Percentiles rank a stretch among this genome's conserved stretches.
Conservation (phyloP, 2,888 invertebrate genomes). For the Odontothrips loti region DNA sequence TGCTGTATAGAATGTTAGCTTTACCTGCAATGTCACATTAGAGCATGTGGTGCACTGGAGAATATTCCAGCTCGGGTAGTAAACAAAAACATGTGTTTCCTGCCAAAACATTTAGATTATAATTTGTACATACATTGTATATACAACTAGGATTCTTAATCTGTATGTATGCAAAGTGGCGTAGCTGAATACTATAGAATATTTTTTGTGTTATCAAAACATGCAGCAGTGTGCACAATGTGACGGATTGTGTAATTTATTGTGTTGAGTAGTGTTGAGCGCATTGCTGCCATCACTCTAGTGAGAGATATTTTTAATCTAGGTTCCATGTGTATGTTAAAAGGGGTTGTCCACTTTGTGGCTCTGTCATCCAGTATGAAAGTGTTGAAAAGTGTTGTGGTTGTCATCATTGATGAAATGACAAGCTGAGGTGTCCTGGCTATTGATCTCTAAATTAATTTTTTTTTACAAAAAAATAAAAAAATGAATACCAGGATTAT, state of each 20-base stretch:
- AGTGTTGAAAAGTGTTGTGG: neutral
- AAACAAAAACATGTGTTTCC: slow-evolving; percentile 34
- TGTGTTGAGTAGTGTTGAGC: slow-evolving; percentile 19
- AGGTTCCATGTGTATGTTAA: slow-evolving; percentile 5
- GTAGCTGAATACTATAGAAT: slow-evolving; percentile 7
- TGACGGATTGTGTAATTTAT: slow-evolving; percentile 10
- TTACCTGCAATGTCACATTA: slow-evolving; percentile 24
- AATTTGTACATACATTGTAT: slow-evolving; percentile 11
- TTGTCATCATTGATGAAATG: slow-evolving; percentile 5
- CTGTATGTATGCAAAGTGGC: slow-evolving; percentile 17
- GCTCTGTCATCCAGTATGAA: slow-evolving; percentile 3
- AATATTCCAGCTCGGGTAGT: slow-evolving; percentile 32
- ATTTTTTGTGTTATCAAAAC: slow-evolving; percentile 23
- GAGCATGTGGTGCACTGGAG: slow-evolving; percentile 16
- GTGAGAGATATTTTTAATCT: slow-evolving; percentile 22
- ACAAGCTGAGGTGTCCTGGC: slow-evolving; percentile 12
- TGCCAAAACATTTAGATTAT: slow-evolving; percentile 28
- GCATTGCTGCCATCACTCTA: slow-evolving; percentile 26
- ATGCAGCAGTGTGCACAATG: slow-evolving; percentile 24
- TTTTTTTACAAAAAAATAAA: slow-evolving; percentile 8
- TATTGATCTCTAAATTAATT: slow-evolving; percentile 27
- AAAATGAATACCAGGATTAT: slow-evolving; percentile 13
- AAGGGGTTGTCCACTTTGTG: slow-evolving; percentile 7
- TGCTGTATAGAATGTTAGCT: slow-evolving; percentile 12
- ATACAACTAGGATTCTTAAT: slow-evolving; percentile 12